A percentile compares a stretch with the other conserved stretches of the same genome.
These are phyloP conservation scores for Bubo blakistoni DNA, from an alignment of 2,113 vertebrate species.

Conservation along the genomic window DNA sequence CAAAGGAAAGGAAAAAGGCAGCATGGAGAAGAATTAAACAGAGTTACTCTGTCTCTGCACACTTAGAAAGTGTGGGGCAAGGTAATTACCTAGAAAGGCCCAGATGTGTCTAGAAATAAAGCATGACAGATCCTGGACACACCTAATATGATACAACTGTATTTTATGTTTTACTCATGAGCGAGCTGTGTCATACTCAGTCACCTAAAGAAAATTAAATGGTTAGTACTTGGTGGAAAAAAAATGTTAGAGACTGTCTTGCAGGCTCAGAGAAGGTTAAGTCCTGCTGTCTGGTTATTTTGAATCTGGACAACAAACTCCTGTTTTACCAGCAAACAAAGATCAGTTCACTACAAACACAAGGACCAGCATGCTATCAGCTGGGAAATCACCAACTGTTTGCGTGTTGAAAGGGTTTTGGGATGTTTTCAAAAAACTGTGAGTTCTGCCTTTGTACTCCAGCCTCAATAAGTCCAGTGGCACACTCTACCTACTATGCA, in stretches of 20 bases:
- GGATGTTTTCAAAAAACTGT: background rate
- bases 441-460: background rate
- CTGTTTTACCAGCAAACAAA: background rate
- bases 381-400: background rate
- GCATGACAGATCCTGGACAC: background rate
- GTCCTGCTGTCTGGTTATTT: background rate
- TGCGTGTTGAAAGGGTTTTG: background rate
- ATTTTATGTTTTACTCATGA: background rate
- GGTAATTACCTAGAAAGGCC: background rate
- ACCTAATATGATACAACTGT: background rate
- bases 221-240: background rate
- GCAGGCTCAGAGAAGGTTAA: background rate
- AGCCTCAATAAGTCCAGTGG: background rate
- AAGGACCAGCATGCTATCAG: background rate
- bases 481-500: no score
- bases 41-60: background rate
- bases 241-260: background rate
- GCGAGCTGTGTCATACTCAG: background rate
- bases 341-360: background rate
- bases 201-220: background rate
- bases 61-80: background rate
- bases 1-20: background rate
- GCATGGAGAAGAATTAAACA: background rate
- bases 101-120: background rate
- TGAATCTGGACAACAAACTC: background rate